Percentiles rank a stretch among this genome's conserved stretches.
Conservation (phyloP, 2,113 vertebrate species). For the Setophaga coronata region DNA sequence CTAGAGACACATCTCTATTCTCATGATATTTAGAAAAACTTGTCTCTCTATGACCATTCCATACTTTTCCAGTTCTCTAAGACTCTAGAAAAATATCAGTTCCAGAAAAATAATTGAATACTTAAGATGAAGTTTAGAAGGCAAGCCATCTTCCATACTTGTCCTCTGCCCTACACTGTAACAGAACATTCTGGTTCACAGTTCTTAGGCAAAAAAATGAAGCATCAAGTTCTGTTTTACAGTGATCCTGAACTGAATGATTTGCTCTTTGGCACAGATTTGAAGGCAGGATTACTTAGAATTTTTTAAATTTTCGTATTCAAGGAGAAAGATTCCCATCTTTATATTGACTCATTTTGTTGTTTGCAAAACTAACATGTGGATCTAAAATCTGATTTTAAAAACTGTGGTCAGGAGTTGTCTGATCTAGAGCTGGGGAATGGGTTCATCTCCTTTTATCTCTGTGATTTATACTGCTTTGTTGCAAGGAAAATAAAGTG, state of each 20-base stretch:
- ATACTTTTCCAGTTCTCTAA: neutral
- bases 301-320: neutral
- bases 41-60: neutral
- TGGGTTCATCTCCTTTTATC: neutral
- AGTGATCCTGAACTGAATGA: neutral
- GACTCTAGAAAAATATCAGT: neutral
- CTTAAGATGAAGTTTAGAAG: neutral
- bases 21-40: neutral
- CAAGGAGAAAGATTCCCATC: neutral
- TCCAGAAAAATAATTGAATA: neutral
- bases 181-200: neutral
- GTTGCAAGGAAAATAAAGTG: neutral
- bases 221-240: neutral
- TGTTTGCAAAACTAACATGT: neutral
- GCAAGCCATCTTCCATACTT: neutral
- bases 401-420: neutral
- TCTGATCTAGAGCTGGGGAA: neutral
- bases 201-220: neutral
- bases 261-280: neutral
- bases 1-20: neutral
- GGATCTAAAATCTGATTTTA: neutral
- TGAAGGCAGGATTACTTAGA: neutral
- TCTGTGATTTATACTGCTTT: slow-evolving; percentile 3
- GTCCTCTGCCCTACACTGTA: neutral
- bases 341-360: neutral